Conservation (phyloP, 2,888 invertebrate species). For the Philopedon plagiatum region DNA sequence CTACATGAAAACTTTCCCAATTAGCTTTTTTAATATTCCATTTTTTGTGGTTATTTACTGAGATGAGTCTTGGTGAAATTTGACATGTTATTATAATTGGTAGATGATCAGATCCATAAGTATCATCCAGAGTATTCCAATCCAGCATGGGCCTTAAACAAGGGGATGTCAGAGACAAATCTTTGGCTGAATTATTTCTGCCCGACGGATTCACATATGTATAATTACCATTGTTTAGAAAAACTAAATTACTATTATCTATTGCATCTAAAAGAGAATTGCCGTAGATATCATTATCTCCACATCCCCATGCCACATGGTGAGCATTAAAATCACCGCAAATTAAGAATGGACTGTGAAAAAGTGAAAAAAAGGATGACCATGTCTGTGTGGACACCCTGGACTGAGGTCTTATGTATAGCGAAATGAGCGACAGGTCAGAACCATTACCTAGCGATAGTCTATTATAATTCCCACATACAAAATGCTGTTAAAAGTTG, state of each 20-base stretch:
- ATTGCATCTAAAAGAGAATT: conserved; percentile 44
- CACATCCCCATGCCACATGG: conserved; percentile 7
- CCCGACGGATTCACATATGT: background rate
- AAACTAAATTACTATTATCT: conserved; percentile 15
- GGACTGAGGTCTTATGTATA: conserved; percentile 11
- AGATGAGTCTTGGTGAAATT: background rate
- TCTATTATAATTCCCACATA: background rate
- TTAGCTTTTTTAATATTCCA: conserved; percentile 30
- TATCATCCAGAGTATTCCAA: conserved; percentile 24
- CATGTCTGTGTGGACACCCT: background rate
- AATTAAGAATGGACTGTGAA: background rate
- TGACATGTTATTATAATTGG: conserved; percentile 11
- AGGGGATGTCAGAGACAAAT: conserved; percentile 3
- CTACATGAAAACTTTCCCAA: background rate
- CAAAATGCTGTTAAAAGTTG: background rate
- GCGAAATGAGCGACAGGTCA: background rate
- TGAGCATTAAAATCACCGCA: conserved; percentile 17
- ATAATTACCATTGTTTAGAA: conserved; percentile 22
- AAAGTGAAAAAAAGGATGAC: background rate
- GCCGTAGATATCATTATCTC: background rate
- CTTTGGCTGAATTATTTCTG: background rate
- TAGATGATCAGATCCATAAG: conserved; percentile 37
- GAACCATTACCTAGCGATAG: background rate
- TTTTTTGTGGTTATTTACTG: background rate
- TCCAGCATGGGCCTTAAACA: background rate